Conservation (phyloP, 2,113 vertebrate genomes). For the Melanerpes formicivorus region DNA sequence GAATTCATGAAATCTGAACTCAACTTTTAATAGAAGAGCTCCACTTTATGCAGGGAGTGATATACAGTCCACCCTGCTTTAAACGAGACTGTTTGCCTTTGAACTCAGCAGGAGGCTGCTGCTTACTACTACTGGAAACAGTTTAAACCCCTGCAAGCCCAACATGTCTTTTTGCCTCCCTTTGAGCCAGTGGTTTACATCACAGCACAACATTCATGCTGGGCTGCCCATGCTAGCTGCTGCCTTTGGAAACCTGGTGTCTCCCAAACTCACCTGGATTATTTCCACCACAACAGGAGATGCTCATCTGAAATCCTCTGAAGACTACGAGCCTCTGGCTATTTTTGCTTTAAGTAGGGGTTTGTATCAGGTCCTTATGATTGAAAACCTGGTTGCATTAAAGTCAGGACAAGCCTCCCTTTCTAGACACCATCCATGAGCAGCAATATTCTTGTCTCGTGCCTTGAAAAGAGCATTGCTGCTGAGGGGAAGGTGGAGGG, state of each 20-base stretch:
- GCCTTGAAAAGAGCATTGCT: fast-evolving
- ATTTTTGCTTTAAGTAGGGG: background rate
- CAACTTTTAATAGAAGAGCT: slow-evolving; percentile 60
- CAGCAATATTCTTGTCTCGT: background rate
- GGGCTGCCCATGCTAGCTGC: background rate
- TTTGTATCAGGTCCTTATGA: background rate
- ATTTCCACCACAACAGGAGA: background rate
- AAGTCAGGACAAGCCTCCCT: background rate
- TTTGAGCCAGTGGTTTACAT: background rate
- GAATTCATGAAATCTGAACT: slow-evolving; percentile 67
- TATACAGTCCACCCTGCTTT: slow-evolving; percentile 17
- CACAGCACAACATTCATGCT: slow-evolving; percentile 4
- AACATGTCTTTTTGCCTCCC: background rate
- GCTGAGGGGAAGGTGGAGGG: background rate
- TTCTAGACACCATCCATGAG: background rate
- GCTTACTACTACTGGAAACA: slow-evolving; percentile 55
- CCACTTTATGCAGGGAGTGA: slow-evolving; percentile 55
- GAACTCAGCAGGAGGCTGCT: slow-evolving; percentile 64
- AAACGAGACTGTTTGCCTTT: slow-evolving; percentile 58
- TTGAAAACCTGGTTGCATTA: background rate
- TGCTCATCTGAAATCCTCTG: fast-evolving
- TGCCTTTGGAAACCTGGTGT: background rate
- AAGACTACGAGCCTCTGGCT: background rate
- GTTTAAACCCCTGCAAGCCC: slow-evolving; percentile 24
- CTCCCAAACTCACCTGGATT: slow-evolving; percentile 22